Conservation (phyloP, 2,888 invertebrate species). For the Erpobdella octoculata region DNA sequence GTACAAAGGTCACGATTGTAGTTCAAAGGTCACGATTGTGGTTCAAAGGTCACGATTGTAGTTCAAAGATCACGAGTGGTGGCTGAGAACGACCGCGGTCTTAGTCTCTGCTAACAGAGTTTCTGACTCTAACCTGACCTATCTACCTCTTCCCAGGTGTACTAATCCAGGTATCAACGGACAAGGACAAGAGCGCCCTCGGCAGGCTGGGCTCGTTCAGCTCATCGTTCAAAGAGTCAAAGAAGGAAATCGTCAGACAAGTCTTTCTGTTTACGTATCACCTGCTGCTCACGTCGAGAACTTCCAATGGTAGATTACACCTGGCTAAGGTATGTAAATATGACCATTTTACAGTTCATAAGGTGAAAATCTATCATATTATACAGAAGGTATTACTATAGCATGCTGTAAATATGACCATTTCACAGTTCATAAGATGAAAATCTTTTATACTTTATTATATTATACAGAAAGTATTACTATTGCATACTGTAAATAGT, state of each 20-base stretch:
- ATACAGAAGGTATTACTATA: too few relatives aligned
- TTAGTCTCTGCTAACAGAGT: not conserved
- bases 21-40: too few relatives aligned
- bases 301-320: conserved; percentile 76
- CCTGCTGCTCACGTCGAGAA: conserved; percentile 71
- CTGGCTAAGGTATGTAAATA: conserved; percentile 59
- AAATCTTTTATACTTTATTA: too few relatives aligned
- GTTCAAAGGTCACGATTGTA: too few relatives aligned
- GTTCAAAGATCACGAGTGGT: too few relatives aligned
- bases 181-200: conserved; percentile 58
- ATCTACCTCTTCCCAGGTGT: conserved; percentile 57
- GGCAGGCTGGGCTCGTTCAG: conserved; percentile 58
- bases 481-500: too few relatives aligned
- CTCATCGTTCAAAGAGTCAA: conserved; percentile 52
- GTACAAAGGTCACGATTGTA: not conserved
- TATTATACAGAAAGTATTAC: too few relatives aligned
- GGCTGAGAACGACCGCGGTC: not conserved
- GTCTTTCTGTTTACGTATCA: conserved; percentile 86
- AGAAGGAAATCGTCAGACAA: conserved; percentile 68
- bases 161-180: conserved; percentile 65
- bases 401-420: too few relatives aligned
- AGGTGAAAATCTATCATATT: too few relatives aligned
- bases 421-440: too few relatives aligned
- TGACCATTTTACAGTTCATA: too few relatives aligned
- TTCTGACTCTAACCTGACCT: not conserved